These are phyloP conservation scores for Gallinago solitaria DNA, from an alignment of 2,797 vertebrate genomes.

Conservation along the genomic window DNA sequence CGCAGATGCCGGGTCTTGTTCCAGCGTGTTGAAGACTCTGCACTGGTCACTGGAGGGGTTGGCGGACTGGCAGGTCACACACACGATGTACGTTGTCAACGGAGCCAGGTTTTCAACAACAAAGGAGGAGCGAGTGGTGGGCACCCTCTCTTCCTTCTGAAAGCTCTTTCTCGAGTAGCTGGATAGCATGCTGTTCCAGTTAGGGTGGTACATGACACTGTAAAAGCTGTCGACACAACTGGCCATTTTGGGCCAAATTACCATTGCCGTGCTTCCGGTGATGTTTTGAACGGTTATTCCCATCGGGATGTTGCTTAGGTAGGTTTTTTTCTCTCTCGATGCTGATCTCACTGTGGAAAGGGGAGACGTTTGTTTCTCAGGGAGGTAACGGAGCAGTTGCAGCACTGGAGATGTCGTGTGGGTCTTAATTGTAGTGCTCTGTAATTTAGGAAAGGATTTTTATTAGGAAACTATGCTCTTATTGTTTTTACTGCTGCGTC, in stretches of 20 bases:
- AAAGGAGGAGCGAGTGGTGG: slow-evolving; percentile 82
- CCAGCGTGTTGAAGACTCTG: slow-evolving; percentile 84
- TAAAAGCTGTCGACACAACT: slow-evolving; percentile 87
- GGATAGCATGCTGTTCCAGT: slow-evolving; percentile 86
- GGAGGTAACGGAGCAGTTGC: background rate
- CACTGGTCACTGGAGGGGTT: slow-evolving; percentile 87
- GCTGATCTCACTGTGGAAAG: background rate
- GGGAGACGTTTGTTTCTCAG: background rate
- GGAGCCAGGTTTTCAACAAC: slow-evolving; percentile 85
- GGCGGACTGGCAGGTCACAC: slow-evolving; percentile 88
- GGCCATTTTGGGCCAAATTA: slow-evolving; percentile 83
- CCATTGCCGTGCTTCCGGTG: slow-evolving; percentile 81
- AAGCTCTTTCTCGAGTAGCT: slow-evolving; percentile 86
- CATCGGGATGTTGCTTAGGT: slow-evolving; percentile 67
- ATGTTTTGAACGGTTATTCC: slow-evolving; percentile 84
- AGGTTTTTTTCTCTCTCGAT: background rate
- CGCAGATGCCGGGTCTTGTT: slow-evolving; percentile 55
- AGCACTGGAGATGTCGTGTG: background rate
- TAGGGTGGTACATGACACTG: slow-evolving; percentile 90
- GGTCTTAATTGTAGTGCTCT: background rate
- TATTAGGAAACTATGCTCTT: background rate
- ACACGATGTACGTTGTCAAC: slow-evolving; percentile 86
- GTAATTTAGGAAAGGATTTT: slow-evolving; percentile 12
- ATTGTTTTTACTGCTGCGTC: background rate
- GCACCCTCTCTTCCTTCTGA: slow-evolving; percentile 86